phyloP scores from a whole-genome alignment of 2,113 vertebrate genomes.

The Calyptommatus sinebrachiatus region DNA sequence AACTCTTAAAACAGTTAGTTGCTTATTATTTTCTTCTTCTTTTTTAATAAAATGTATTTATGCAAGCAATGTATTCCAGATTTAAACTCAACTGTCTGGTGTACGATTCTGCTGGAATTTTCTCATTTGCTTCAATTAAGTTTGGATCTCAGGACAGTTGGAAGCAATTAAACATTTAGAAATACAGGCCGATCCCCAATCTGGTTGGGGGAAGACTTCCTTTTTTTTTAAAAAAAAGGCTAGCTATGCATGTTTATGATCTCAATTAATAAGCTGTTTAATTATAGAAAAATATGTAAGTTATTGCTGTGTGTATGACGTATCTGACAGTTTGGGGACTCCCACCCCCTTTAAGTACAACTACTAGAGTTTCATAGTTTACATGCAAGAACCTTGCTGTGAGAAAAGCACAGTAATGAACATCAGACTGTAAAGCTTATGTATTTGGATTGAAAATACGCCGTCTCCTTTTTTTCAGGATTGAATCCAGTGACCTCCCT shows the following conservation, averaged over 20 bases:
- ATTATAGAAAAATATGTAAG: not conserved
- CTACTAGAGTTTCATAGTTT: fast-evolving
- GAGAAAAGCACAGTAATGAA: not conserved
- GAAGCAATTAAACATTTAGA: not conserved
- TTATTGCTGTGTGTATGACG: fast-evolving
- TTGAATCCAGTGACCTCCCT: conserved; percentile 97
- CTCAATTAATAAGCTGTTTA: fast-evolving
- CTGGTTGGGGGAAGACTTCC: not conserved
- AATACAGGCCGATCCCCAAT: not conserved
- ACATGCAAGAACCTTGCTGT: fast-evolving
- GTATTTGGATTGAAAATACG: conserved; percentile 6
- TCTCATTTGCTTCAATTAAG: not conserved
- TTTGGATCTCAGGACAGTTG: conserved; percentile 4
- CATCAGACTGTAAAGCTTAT: not conserved
- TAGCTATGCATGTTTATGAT: not conserved
- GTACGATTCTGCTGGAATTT: not conserved
- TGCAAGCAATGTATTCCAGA: not conserved
- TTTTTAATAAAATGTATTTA: not conserved
- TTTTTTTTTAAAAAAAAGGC: not conserved
- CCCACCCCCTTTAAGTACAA: not conserved
- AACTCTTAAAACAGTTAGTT: not conserved
- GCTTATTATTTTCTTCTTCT: not conserved
- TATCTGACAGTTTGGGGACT: fast-evolving
- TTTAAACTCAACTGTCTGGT: not conserved
- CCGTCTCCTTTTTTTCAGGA: conserved; percentile 75